Evolutionary conservation across 2,797 vertebrate species (phyloP).

Genomic region (Gadopsis bispinosus): DNA sequence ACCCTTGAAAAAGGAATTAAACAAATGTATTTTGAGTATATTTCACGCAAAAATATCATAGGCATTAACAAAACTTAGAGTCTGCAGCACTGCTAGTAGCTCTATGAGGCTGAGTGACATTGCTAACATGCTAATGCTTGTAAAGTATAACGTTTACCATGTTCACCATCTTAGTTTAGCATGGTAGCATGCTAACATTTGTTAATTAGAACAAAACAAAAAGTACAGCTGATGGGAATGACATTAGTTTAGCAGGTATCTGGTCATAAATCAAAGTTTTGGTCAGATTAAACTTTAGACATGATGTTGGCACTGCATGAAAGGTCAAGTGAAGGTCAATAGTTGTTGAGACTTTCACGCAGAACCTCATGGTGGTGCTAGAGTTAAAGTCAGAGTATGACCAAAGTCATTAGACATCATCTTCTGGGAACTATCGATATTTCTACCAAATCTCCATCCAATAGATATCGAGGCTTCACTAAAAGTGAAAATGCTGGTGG

Average conservation of each 20-base stretch:
- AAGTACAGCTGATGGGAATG: background rate
- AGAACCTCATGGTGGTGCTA: background rate
- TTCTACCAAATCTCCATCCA: background rate
- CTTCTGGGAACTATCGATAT: background rate
- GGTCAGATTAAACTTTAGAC: background rate
- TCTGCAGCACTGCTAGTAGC: background rate
- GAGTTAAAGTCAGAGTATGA: background rate
- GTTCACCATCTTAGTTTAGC: background rate
- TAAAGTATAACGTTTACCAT: background rate
- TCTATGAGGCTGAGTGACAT: background rate
- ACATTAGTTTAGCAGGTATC: background rate
- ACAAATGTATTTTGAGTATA: conserved; percentile 9
- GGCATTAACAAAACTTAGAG: background rate
- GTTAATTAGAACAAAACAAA: background rate
- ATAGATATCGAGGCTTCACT: background rate
- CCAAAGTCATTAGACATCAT: background rate
- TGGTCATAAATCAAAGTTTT: background rate
- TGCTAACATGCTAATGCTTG: background rate
- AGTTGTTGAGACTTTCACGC: background rate
- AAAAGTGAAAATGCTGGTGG: background rate
- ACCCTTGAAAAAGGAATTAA: conserved; percentile 68
- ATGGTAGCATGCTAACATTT: background rate
- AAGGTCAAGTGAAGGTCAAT: background rate
- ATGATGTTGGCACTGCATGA: background rate
- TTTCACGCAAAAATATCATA: background rate